Conservation (phyloP, 2,113 vertebrate species). For the Paedocypris sp. region DNA sequence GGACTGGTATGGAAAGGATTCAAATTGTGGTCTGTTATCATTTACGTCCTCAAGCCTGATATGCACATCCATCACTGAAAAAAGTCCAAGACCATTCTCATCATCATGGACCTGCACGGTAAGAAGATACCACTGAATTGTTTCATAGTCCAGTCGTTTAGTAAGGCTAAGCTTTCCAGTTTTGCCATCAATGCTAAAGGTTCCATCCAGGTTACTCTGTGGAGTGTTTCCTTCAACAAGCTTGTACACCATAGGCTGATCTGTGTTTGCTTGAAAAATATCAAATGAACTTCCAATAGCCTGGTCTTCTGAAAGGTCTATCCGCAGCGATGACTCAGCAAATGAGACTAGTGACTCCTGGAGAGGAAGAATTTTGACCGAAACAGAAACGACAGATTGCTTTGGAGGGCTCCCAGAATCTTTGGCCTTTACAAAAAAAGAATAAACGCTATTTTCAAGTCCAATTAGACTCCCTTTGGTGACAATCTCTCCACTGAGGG, state of each 20-base stretch:
- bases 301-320: conserved; percentile 59
- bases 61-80: conserved; percentile 64
- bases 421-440: conserved; percentile 66
- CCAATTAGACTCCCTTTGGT: conserved; percentile 73
- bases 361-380: conserved; percentile 64
- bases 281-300: conserved; percentile 67
- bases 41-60: conserved; percentile 72
- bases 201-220: conserved; percentile 68
- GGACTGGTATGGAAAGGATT: conserved; percentile 66
- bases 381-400: conserved; percentile 65
- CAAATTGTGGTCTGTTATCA: conserved; percentile 70
- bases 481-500: conserved; percentile 59
- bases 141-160: conserved; percentile 72
- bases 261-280: conserved; percentile 56
- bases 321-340: conserved; percentile 65
- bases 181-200: conserved; percentile 65
- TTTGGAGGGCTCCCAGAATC: conserved; percentile 64
- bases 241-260: conserved; percentile 53
- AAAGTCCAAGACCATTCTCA: conserved; percentile 50
- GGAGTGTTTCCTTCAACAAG: conserved; percentile 65
- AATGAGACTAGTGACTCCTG: conserved; percentile 61
- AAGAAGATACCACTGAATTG: conserved; percentile 71
- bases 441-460: conserved; percentile 66
- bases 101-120: conserved; percentile 52
- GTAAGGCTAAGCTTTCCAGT: conserved; percentile 68